A percentile compares a stretch with the other conserved stretches of the same genome.
Evolutionary conservation across 2,113 vertebrate species (phyloP).

Genomic region (Ctenomys sociabilis): DNA sequence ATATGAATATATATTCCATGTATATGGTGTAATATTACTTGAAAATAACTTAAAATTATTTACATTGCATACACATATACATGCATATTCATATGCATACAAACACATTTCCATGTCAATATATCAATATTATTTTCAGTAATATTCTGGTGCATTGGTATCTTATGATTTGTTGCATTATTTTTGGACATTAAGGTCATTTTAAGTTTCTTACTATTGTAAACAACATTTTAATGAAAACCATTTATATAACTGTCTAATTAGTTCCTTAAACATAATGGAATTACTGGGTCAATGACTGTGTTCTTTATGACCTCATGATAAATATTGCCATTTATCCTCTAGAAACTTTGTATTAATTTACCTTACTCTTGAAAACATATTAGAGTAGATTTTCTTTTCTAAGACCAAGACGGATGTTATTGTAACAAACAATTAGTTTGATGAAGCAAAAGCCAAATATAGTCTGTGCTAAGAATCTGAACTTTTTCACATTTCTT

Average conservation of each 20-base stretch:
- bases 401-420: constrained; percentile 20
- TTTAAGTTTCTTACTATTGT: constrained; percentile 20
- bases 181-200: not conserved
- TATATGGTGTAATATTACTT: not conserved
- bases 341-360: constrained; percentile 57
- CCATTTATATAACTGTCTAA: constrained; percentile 47
- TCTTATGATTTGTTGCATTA: constrained; percentile 16
- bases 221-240: constrained; percentile 66
- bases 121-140: not conserved
- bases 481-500: not conserved
- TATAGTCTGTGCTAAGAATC: constrained; percentile 9
- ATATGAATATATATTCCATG: not conserved
- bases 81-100: not conserved
- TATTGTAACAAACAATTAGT: constrained; percentile 12
- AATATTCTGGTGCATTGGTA: not conserved
- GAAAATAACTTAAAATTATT: not conserved
- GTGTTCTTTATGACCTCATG: constrained; percentile 43
- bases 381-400: constrained; percentile 12
- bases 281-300: constrained; percentile 40
- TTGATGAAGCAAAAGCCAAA: not conserved
- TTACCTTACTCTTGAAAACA: constrained; percentile 40
- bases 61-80: not conserved
- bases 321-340: constrained; percentile 53
- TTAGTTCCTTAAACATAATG: constrained; percentile 64
- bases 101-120: not conserved